A percentile compares a stretch with the other conserved stretches of the same genome.
Evolutionary conservation across 2,113 vertebrate genomes (phyloP).

Genomic region (Catagonus wagneri): DNA sequence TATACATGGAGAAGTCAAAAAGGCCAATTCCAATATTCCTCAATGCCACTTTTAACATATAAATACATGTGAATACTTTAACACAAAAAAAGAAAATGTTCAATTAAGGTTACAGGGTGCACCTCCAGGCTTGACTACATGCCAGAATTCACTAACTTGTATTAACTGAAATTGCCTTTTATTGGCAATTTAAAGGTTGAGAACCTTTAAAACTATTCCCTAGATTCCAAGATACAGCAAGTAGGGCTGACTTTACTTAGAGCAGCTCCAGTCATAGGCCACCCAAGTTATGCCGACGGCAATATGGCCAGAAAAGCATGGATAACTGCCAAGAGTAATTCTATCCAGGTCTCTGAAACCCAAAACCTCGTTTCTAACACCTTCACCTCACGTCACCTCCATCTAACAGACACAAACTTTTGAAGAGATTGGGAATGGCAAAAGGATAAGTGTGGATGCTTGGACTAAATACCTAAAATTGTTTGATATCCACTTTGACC

Average conservation of each 20-base stretch:
- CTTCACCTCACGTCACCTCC: not conserved
- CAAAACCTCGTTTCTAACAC: not conserved
- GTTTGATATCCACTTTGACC: not conserved
- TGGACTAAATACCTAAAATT: not conserved
- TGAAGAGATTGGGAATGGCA: not conserved
- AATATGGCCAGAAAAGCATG: slow-evolving; percentile 19
- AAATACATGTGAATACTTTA: slow-evolving; percentile 26
- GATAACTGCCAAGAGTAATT: not conserved
- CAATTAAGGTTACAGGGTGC: slow-evolving; percentile 7
- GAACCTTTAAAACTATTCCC: slow-evolving; percentile 27
- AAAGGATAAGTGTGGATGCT: not conserved
- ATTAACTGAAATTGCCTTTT: slow-evolving; percentile 35
- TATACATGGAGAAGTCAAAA: not conserved
- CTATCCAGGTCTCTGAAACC: not conserved
- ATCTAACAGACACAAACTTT: not conserved
- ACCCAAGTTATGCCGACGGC: slow-evolving; percentile 38
- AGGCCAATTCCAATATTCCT: slow-evolving; percentile 49
- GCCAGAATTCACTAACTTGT: slow-evolving; percentile 47
- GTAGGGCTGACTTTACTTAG: not conserved
- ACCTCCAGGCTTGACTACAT: slow-evolving; percentile 1
- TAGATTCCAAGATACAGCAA: not conserved
- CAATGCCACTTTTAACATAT: slow-evolving; percentile 37
- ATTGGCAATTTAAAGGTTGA: not conserved
- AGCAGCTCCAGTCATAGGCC: slow-evolving; percentile 34
- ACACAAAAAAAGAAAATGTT: slow-evolving; percentile 45